These are phyloP conservation scores for Gymnocypris eckloni DNA, from an alignment of 2,797 vertebrate genomes.

Conservation along the genomic window DNA sequence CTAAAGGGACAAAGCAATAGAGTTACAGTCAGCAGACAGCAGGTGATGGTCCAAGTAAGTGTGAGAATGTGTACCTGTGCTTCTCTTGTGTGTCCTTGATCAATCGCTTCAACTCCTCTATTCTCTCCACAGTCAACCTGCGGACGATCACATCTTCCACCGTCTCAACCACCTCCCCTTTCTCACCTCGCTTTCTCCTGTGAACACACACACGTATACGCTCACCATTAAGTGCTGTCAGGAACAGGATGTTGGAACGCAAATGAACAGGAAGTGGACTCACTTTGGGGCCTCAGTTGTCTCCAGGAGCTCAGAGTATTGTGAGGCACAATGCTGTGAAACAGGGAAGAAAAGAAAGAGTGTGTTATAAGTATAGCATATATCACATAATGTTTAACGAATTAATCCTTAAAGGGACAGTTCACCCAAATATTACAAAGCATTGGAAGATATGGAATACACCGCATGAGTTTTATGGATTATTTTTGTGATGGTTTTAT, in stretches of 20 bases:
- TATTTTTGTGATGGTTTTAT: not conserved
- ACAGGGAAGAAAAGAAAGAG: constrained; percentile 22
- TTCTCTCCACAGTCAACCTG: constrained; percentile 91
- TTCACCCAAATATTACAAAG: not conserved
- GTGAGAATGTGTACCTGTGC: constrained; percentile 82
- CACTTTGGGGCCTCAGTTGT: constrained; percentile 96
- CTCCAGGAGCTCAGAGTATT: constrained; percentile 95
- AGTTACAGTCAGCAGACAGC: not conserved
- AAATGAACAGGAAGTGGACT: constrained; percentile 65
- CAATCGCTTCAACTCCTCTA: constrained; percentile 91
- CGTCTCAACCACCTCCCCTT: constrained; percentile 95
- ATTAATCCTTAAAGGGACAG: not conserved
- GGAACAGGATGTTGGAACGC: not conserved
- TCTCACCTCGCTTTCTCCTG: constrained; percentile 95
- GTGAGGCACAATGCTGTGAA: constrained; percentile 92
- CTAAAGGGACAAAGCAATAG: constrained; percentile 69
- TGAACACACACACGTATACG: not conserved
- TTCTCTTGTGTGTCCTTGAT: constrained; percentile 96
- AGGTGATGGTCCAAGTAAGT: not conserved
- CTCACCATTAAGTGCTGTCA: not conserved
- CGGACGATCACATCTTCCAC: constrained; percentile 96
- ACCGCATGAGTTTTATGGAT: not conserved
- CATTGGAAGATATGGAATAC: not conserved
- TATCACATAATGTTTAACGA: not conserved
- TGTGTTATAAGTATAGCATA: constrained; percentile 4